These are phyloP conservation scores for Noctua fimbriata DNA, from an alignment of 2,888 invertebrate genomes.

Conservation along the genomic window DNA sequence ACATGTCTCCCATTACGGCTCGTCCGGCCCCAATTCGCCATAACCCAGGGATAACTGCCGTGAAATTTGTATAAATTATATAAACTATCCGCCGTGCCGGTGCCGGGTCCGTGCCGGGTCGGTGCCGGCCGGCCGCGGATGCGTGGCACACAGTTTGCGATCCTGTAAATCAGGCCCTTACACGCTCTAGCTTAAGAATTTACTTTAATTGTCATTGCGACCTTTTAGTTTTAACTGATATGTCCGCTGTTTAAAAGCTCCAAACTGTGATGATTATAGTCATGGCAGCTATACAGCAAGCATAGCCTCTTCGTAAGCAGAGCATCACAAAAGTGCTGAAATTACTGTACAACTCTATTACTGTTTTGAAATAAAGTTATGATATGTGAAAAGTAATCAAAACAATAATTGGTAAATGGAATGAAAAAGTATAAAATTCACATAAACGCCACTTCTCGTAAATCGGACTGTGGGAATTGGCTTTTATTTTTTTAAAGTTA, in stretches of 20 bases:
- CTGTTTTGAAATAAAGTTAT: neutral
- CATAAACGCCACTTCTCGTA: neutral
- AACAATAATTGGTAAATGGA: neutral
- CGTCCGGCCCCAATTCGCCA: constrained; percentile 53
- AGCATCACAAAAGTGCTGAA: neutral
- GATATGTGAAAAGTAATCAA: neutral
- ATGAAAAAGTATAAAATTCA: constrained; percentile 2
- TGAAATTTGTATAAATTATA: constrained; percentile 77
- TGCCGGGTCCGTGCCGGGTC: constrained; percentile 20
- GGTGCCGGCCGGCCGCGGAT: constrained; percentile 51
- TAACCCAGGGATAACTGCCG: constrained; percentile 69
- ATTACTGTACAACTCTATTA: neutral
- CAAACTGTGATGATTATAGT: neutral
- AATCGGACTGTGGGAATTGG: neutral
- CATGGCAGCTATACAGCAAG: too few species aligned
- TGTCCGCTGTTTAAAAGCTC: constrained; percentile 9
- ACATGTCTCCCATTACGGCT: constrained; percentile 61
- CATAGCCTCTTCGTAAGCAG: neutral
- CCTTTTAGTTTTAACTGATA: constrained; percentile 32
- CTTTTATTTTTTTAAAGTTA: neutral
- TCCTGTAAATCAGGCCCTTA: constrained; percentile 70
- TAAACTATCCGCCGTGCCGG: constrained; percentile 65
- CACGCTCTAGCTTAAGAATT: constrained; percentile 54
- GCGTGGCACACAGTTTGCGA: constrained; percentile 63
- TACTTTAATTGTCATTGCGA: constrained; percentile 52